Percentiles rank a stretch among this genome's conserved stretches.
Conservation (phyloP, 2,113 vertebrate genomes). For the Pygoscelis adeliae region DNA sequence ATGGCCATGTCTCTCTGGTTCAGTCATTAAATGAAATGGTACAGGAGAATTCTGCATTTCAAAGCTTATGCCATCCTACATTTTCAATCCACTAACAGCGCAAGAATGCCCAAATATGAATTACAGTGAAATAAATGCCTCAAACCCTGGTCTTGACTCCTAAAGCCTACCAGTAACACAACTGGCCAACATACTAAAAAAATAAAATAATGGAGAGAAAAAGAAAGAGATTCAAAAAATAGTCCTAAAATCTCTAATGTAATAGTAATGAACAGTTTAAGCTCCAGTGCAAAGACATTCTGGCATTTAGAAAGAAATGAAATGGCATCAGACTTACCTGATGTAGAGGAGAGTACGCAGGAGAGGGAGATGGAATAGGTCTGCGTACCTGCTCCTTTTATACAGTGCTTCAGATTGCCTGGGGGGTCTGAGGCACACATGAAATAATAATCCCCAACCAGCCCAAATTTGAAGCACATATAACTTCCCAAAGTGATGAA, state of each 20-base stretch:
- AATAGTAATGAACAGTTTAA: fast-evolving
- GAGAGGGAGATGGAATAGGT: neutral
- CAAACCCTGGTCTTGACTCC: neutral
- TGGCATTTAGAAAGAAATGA: neutral
- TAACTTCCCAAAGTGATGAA: conserved; percentile 14
- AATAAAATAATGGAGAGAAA: neutral
- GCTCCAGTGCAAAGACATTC: neutral
- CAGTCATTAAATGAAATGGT: neutral
- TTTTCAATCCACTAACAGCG: neutral
- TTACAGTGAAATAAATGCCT: neutral
- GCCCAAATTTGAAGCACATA: neutral
- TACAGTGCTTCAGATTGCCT: neutral
- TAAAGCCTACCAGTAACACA: neutral
- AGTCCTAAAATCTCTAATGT: fast-evolving
- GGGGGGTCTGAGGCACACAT: neutral
- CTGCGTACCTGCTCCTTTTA: neutral
- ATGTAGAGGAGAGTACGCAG: neutral
- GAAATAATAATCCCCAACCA: neutral
- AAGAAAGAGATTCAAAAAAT: neutral
- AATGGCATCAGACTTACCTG: neutral
- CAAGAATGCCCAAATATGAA: neutral
- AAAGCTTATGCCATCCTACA: neutral
- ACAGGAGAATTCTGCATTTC: neutral
- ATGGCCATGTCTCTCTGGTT: neutral
- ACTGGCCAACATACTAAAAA: neutral